These are phyloP conservation scores for Eupithecia vulgata DNA, from an alignment of 2,888 invertebrate genomes.

Conservation along the genomic window DNA sequence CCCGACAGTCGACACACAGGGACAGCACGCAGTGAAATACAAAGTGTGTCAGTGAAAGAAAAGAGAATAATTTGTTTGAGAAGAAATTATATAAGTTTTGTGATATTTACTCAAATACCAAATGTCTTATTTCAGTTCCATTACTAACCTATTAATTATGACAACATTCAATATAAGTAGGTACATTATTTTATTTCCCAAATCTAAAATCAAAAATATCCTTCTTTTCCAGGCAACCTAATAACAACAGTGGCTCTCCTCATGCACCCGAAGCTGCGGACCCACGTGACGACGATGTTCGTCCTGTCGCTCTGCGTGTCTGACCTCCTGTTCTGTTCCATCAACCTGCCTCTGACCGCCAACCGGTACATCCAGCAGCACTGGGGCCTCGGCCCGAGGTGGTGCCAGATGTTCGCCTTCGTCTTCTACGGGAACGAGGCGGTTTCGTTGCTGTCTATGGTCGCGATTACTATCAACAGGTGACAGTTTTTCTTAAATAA, in stretches of 20 bases:
- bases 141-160: too few species aligned
- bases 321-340: conserved; percentile 92
- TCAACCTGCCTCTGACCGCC: conserved; percentile 93
- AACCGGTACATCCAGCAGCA: conserved; percentile 91
- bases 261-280: conserved; percentile 90
- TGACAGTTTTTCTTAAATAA: conserved; percentile 57
- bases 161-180: too few species aligned
- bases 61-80: not conserved
- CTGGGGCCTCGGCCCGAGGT: conserved; percentile 90
- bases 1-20: too few species aligned
- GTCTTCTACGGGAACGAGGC: conserved; percentile 96
- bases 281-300: conserved; percentile 94
- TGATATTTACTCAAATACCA: too few species aligned
- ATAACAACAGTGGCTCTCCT: conserved; percentile 91
- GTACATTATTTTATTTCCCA: too few species aligned
- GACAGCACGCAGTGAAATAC: too few species aligned
- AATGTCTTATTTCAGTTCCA: too few species aligned
- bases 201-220: not conserved
- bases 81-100: too few species aligned
- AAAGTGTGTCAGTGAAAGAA: too few species aligned
- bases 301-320: conserved; percentile 93
- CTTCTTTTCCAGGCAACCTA: conserved; percentile 88
- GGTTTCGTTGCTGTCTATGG: conserved; percentile 93
- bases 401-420: conserved; percentile 93
- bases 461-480: conserved; percentile 95